Conservation (phyloP, 2,888 invertebrate species). For the Melipona beecheii region DNA sequence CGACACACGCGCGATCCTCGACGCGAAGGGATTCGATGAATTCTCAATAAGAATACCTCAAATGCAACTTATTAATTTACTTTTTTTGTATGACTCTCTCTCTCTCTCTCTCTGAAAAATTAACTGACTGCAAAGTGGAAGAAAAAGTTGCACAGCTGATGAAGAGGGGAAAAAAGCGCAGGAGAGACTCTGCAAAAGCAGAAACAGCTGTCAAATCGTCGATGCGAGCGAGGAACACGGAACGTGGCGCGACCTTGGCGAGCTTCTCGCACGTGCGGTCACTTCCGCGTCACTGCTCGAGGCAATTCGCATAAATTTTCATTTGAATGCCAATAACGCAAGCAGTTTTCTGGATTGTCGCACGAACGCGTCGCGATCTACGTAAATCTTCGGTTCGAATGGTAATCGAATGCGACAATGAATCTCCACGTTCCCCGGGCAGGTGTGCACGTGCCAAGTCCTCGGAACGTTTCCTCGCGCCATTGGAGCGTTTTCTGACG, state of each 20-base stretch:
- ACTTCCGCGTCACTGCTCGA: slow-evolving; percentile 29
- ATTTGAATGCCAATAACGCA: slow-evolving; percentile 10
- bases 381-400: slow-evolving; percentile 45
- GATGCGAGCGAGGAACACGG: too few relatives aligned
- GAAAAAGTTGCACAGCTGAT: too few relatives aligned
- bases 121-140: too few relatives aligned
- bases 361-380: neutral
- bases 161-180: too few relatives aligned
- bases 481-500: neutral
- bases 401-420: slow-evolving; percentile 35
- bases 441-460: neutral
- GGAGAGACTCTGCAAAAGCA: too few relatives aligned
- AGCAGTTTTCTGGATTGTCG: slow-evolving; percentile 33
- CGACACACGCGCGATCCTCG: too few relatives aligned
- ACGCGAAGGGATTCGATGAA: neutral
- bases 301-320: slow-evolving; percentile 47
- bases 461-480: slow-evolving; percentile 7
- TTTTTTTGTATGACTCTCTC: too few relatives aligned
- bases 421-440: neutral
- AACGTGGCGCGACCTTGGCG: slow-evolving; percentile 11
- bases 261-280: slow-evolving; percentile 32
- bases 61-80: too few relatives aligned
- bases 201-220: too few relatives aligned
- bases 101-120: too few relatives aligned
- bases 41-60: too few relatives aligned